Percentiles rank a stretch among this genome's conserved stretches.
Evolutionary conservation across 23 tunicate genomes (phyloP).

Genomic region (Oikopleura albicans): DNA sequence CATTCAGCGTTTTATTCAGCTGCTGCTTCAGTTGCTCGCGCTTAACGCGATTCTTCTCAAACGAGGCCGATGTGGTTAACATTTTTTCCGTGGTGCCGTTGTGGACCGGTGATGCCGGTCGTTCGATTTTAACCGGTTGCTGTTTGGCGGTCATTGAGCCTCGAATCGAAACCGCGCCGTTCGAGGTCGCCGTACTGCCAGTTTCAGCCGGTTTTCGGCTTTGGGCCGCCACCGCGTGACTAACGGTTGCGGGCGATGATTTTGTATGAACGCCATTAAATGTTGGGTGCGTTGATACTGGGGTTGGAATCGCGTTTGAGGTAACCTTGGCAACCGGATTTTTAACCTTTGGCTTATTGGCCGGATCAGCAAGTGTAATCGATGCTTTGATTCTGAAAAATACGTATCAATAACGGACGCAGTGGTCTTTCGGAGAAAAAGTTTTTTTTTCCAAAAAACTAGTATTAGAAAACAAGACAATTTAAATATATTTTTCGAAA

Average conservation of each 20-base stretch:
- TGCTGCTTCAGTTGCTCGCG: background rate
- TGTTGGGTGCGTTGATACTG: background rate
- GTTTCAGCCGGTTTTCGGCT: background rate
- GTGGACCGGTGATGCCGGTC: background rate
- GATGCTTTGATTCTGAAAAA: slow-evolving; percentile 10
- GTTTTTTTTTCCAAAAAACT: too few species aligned
- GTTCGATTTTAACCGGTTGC: background rate
- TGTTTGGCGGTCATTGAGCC: background rate
- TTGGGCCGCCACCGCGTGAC: background rate
- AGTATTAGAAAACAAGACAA: too few species aligned
- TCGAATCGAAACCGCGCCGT: background rate
- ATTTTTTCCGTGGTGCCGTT: background rate
- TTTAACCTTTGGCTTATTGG: background rate
- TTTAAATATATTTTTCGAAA: too few species aligned
- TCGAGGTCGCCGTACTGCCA: background rate
- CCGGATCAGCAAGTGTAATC: background rate
- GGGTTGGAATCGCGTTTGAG: background rate
- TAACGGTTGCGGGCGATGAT: background rate
- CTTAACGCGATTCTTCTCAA: background rate
- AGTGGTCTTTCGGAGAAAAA: too few species aligned
- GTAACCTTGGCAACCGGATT: background rate
- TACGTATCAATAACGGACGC: too few species aligned
- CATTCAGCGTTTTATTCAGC: background rate
- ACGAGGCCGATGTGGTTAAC: background rate
- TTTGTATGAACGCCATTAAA: background rate